Evolutionary conservation across 2,888 invertebrate genomes (phyloP), one percentile per base, ranked within the genome.

Genomic region (Drosophila eohydei): DNA sequence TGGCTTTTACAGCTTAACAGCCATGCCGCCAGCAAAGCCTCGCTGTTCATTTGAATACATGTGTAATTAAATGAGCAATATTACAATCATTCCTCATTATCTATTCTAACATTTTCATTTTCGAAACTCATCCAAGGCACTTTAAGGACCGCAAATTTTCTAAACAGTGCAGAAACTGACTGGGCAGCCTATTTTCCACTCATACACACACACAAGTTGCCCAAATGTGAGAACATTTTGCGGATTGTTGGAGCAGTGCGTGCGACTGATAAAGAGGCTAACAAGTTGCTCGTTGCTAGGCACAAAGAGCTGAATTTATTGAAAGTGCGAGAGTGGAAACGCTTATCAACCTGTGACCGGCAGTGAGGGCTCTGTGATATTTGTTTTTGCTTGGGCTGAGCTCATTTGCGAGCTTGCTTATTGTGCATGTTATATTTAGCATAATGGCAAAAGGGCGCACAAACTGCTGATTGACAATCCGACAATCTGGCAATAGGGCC

Each of bases 391-490:
- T n/a, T 28, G 57, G 44, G 12, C 26, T 52, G 36, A 21, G 78
- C 51, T 62, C 75, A 63, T 75, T 71, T 73, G 36, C 59, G 64
- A 55, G 64, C 48, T 50, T 44, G 40, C 52, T 60, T 46, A 62
- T 57, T 75, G 65, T 64, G 48, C 46, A 48, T 60, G 66, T 51
- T 89, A 81, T 87, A 77, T 83, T 87, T 81, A 83, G 71, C 73
- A 71, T 82, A 80, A 80, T 73, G 68, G 28, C 61, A 75, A 76
- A 71, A 82, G 83, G 66, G 87, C 69, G 70, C 61, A 68, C 67
- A 70, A 71, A 65, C 56, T 65, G 59, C 74, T 79, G 61, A 69
- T 59, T 65, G 62, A 57, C 58, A 68, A 50, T 41, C 69, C 60
- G 28, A 26, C 69, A 67, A 68, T 64, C 60, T 68, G 54, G 11